Base-by-base conservation (phyloP, 2,113 vertebrate genomes). In the Accipiter virgatus region DNA sequence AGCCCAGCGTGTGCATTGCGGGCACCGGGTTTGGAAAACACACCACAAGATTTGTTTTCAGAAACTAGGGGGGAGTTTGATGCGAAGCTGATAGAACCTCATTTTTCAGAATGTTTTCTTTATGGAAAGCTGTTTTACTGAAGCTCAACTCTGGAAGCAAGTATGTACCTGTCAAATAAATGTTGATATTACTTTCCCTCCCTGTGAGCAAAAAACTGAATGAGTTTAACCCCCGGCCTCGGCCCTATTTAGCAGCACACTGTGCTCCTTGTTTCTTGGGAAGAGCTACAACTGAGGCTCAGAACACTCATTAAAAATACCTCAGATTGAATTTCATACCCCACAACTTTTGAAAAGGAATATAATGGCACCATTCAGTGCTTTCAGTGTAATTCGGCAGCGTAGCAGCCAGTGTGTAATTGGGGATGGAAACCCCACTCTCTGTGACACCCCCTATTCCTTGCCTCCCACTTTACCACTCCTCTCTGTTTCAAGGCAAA, bases 341-440 rank as follows among this genome's bases (percentile, higher is more conserved):
- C 86, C 87, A 79, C 59, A 66, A 82, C 92, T 96, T 97, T 73
- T 40, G 91, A 93, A 92, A 56, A 72, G 34, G 65, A 89, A 58
- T 91, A 98, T 97, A 98, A 98, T 97, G 89, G 94, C 68, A 71
- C 95, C 96, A 98, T 98, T 98, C 96, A 98, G 94, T 70, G 61
- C 56, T 62, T 55, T 29, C 29, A 11, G 93, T 42, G 81, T 77
- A 95, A 96, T 62, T 89, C 75, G 79, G 75, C 70, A 91, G 71
- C 0, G 0, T 10, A 52, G 59, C 67, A 96, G 93, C 85, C 92
- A 84, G 59, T 0, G 1, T 0, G 5, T 92, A 97, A 82, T 23
- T 53, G 52, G 79, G 72, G 47, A 95, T 75, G 56, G 87, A 95
- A 85, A 84, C 16, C 43, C 72, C 91, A 91, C 93, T 80, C 91